phyloP scores from a whole-genome alignment of 2,113 vertebrate species.

The Plectropomus leopardus region DNA sequence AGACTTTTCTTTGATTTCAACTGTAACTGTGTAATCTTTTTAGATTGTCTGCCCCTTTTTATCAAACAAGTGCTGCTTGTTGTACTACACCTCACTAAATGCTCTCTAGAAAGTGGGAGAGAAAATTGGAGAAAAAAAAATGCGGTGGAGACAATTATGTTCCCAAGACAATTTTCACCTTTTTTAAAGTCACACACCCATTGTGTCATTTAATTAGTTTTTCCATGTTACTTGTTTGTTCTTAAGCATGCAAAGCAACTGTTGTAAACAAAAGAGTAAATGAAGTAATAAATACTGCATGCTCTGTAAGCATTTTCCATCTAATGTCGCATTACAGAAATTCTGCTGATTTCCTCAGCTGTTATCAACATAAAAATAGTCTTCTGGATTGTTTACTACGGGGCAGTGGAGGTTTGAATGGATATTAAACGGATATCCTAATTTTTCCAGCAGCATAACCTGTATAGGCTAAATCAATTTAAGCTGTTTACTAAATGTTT shows the following conservation, averaged over 20 bases:
- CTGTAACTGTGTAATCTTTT: no score
- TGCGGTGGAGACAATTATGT: neutral
- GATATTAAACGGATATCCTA: no score
- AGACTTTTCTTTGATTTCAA: neutral
- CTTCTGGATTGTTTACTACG: neutral
- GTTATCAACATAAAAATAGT: neutral
- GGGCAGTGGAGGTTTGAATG: no score
- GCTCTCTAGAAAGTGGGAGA: neutral
- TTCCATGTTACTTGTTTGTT: neutral
- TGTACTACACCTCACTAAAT: neutral
- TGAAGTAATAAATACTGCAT: neutral
- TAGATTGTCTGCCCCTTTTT: neutral
- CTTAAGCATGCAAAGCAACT: neutral
- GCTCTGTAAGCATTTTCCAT: neutral
- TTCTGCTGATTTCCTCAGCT: neutral
- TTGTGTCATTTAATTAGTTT: slow-evolving; percentile 10
- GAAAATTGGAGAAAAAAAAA: neutral
- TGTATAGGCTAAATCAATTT: neutral
- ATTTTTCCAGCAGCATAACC: neutral
- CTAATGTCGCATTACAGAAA: neutral
- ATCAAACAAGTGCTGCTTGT: neutral
- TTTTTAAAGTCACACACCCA: neutral
- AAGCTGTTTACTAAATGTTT: neutral
- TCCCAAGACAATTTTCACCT: neutral
- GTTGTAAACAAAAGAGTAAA: neutral